Evolutionary conservation across 1,140 invertebrate species (phyloP).

Genomic region (Manduca sexta): DNA sequence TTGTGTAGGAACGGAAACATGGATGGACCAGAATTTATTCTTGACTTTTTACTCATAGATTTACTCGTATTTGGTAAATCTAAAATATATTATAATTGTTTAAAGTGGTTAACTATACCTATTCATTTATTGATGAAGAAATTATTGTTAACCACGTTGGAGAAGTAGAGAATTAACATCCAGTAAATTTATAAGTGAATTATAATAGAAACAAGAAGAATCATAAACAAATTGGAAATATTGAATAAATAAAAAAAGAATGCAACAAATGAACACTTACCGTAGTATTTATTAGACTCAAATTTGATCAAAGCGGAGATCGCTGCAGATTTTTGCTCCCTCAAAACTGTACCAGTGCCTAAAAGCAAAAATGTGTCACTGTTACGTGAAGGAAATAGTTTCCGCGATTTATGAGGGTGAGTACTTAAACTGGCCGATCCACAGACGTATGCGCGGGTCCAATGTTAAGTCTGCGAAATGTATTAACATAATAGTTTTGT

Average conservation of each 20-base stretch:
- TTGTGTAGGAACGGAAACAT: constrained; percentile 24
- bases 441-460: neutral
- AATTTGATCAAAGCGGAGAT: constrained; percentile 13
- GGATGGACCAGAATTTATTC: constrained; percentile 25
- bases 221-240: no score
- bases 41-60: neutral
- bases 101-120: no score
- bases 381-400: constrained; percentile 24
- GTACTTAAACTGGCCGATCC: constrained; percentile 17
- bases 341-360: constrained; percentile 37
- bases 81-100: no score
- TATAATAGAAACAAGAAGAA: no score
- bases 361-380: constrained; percentile 42
- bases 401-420: constrained; percentile 30
- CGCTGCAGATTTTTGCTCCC: constrained; percentile 31
- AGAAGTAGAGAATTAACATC: no score
- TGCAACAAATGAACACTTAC: no score
- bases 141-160: no score
- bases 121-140: no score
- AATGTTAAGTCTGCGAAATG: neutral
- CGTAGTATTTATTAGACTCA: neutral
- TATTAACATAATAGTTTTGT: no score
- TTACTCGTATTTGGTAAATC: neutral
- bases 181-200: no score
- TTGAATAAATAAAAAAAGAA: no score